Evolutionary conservation across 2,888 invertebrate genomes (phyloP).

Genomic region (Tipula helvola): DNA sequence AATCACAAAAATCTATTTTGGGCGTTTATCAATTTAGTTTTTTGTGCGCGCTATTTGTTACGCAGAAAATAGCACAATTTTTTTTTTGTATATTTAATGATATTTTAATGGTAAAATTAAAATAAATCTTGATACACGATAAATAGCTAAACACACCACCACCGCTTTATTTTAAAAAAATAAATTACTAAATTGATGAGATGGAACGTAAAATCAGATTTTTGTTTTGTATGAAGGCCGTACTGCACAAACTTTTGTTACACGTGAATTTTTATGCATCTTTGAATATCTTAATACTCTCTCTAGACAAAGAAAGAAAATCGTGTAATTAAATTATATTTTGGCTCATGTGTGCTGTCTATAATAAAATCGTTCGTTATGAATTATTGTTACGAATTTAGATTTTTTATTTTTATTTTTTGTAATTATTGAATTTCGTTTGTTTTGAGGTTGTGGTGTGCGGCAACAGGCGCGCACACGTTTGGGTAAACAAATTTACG

Average conservation of each 20-base stretch:
- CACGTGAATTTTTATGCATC: neutral
- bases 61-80: neutral
- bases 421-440: neutral
- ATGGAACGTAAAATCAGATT: neutral
- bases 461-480: neutral
- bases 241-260: neutral
- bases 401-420: no score
- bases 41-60: neutral
- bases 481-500: neutral
- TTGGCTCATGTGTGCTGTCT: neutral
- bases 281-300: neutral
- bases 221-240: neutral
- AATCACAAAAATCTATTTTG: neutral
- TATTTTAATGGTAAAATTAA: neutral
- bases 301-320: neutral
- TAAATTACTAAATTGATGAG: neutral
- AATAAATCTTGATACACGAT: neutral
- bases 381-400: neutral
- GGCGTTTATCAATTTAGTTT: neutral
- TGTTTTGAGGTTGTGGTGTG: neutral
- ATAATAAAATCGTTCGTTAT: neutral
- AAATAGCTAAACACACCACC: neutral
- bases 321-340: neutral
- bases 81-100: neutral
- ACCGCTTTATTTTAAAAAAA: neutral